Evolutionary conservation across 2,888 invertebrate species (phyloP).

Genomic region (Drosophila neonasuta): DNA sequence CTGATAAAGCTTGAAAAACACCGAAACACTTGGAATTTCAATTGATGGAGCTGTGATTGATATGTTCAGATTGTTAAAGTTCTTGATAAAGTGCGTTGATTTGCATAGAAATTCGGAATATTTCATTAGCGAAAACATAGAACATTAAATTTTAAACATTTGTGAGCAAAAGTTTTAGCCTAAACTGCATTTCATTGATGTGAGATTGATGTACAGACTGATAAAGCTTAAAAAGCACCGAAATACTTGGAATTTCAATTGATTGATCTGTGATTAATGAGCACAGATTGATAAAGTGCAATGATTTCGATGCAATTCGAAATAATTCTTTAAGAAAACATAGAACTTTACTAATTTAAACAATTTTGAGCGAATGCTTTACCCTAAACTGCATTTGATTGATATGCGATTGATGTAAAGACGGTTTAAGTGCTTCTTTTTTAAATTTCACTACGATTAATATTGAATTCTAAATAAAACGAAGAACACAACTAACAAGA

Average conservation of each 20-base stretch:
- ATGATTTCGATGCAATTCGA: no score
- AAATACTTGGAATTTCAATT: background rate
- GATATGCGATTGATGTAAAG: no score
- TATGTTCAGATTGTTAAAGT: background rate
- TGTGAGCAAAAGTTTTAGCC: background rate
- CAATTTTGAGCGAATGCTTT: background rate
- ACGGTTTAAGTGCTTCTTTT: no score
- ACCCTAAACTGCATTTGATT: background rate
- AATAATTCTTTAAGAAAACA: no score
- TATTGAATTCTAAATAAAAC: no score
- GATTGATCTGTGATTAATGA: background rate
- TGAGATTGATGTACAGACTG: background rate
- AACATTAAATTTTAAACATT: background rate
- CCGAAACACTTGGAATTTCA: background rate
- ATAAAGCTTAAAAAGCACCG: no score
- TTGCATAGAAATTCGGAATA: no score
- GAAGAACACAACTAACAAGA: no score
- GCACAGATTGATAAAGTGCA: background rate
- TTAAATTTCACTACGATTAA: no score
- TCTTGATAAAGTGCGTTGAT: background rate
- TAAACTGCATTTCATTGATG: background rate
- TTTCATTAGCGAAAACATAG: no score
- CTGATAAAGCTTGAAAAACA: background rate
- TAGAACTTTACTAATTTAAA: no score
- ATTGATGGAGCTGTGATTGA: background rate